A percentile compares a stretch with the other conserved stretches of the same genome.
Conservation (phyloP, 2,113 vertebrate species). For the Tachuris rubrigastra region DNA sequence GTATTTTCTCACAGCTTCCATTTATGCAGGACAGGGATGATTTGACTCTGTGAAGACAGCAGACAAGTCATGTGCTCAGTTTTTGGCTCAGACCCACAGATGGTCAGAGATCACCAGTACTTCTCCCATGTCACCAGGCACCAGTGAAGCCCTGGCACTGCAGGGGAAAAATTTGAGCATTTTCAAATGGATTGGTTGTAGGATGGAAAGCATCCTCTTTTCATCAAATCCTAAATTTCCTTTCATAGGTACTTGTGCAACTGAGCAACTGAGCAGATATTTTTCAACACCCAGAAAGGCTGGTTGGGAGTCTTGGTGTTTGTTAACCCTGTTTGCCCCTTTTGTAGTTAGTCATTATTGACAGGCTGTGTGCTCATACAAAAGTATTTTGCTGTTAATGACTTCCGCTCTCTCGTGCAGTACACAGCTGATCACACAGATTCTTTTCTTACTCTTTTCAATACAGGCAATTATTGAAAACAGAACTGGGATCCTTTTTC, state of each 20-base stretch:
- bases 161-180: neutral
- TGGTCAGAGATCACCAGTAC: neutral
- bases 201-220: neutral
- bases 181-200: neutral
- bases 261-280: neutral
- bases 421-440: neutral
- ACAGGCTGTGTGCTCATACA: neutral
- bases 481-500: conserved; percentile 95
- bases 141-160: neutral
- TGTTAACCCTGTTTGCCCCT: neutral
- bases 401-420: neutral
- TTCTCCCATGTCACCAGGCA: neutral
- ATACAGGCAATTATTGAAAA: conserved; percentile 91
- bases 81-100: neutral
- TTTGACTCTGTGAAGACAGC: neutral
- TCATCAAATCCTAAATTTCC: neutral
- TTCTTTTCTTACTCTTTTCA: conserved; percentile 13
- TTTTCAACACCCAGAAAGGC: neutral
- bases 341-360: neutral
- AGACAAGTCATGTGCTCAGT: neutral
- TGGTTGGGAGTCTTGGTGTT: neutral
- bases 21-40: neutral
- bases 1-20: neutral
- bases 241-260: neutral
- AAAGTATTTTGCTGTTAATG: neutral